Conservation (phyloP, 2,888 invertebrate genomes). For the Eustalomyia histrio region DNA sequence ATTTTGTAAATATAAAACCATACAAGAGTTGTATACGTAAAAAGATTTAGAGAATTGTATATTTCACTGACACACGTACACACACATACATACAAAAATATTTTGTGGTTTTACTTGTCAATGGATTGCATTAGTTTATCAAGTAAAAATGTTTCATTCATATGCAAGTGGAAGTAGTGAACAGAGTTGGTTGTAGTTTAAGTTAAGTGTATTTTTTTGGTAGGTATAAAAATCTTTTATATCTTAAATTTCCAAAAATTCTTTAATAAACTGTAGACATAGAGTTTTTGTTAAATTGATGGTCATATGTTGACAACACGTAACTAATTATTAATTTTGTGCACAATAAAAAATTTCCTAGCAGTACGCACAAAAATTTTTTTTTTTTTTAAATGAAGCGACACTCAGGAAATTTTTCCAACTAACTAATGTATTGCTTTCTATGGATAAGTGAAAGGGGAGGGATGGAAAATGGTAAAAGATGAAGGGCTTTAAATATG, state of each 20-base stretch:
- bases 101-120: slow-evolving; percentile 61
- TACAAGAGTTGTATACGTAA: slow-evolving; percentile 35
- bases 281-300: background rate
- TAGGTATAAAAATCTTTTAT: slow-evolving; percentile 50
- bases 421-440: too few relatives aligned
- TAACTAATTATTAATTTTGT: too few relatives aligned
- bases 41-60: slow-evolving; percentile 8
- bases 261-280: slow-evolving; percentile 2
- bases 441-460: too few relatives aligned
- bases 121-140: slow-evolving; percentile 60
- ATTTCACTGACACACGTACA: slow-evolving; percentile 1
- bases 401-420: too few relatives aligned
- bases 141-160: slow-evolving; percentile 31
- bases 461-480: too few relatives aligned
- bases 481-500: too few relatives aligned
- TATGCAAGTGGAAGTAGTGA: background rate
- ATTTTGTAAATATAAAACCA: slow-evolving; percentile 18
- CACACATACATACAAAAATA: slow-evolving; percentile 19
- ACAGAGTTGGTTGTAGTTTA: slow-evolving; percentile 6
- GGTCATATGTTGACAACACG: too few relatives aligned
- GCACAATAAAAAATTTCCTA: too few relatives aligned
- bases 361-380: too few relatives aligned
- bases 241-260: slow-evolving; percentile 40
- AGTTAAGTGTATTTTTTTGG: slow-evolving; percentile 16
- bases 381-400: too few relatives aligned